Conservation (phyloP, 2,888 invertebrate genomes). For the Gastrophysa polygoni region DNA sequence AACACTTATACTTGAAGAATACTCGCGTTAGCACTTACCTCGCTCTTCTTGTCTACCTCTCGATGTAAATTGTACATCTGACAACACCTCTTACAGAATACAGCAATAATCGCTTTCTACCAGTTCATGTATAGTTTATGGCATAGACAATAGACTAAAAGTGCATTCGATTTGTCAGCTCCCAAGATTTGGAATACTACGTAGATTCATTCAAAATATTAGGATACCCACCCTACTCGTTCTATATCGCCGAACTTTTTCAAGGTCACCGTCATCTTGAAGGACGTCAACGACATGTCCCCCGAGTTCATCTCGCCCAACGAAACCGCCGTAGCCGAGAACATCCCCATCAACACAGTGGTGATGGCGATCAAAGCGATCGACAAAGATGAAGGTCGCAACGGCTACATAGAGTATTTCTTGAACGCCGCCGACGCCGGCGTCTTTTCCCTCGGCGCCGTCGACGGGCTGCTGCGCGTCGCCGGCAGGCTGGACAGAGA, state of each 20-base stretch:
- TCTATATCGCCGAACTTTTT: slow-evolving; percentile 37
- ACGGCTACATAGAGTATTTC: slow-evolving; percentile 85
- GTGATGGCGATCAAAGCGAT: slow-evolving; percentile 88
- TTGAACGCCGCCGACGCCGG: slow-evolving; percentile 69
- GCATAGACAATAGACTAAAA: neutral
- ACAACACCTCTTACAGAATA: neutral
- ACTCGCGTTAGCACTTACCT: too few species aligned
- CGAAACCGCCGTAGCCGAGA: slow-evolving; percentile 81
- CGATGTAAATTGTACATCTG: neutral
- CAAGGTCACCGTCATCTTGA: slow-evolving; percentile 84
- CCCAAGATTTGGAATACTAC: neutral
- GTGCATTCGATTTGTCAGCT: too few species aligned
- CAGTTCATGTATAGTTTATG: neutral
- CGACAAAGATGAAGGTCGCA: slow-evolving; percentile 85
- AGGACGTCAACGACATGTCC: slow-evolving; percentile 91
- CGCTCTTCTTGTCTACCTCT: neutral
- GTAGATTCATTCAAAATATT: neutral
- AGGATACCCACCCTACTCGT: neutral
- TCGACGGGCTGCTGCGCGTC: slow-evolving; percentile 86
- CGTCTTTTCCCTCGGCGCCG: slow-evolving; percentile 81
- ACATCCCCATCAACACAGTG: slow-evolving; percentile 83
- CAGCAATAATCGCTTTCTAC: neutral
- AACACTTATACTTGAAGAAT: neutral
- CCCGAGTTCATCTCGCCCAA: slow-evolving; percentile 85
- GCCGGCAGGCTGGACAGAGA: slow-evolving; percentile 88